Evolutionary conservation across 2,888 invertebrate species (phyloP).

Genomic region (Miltochrista miniata): DNA sequence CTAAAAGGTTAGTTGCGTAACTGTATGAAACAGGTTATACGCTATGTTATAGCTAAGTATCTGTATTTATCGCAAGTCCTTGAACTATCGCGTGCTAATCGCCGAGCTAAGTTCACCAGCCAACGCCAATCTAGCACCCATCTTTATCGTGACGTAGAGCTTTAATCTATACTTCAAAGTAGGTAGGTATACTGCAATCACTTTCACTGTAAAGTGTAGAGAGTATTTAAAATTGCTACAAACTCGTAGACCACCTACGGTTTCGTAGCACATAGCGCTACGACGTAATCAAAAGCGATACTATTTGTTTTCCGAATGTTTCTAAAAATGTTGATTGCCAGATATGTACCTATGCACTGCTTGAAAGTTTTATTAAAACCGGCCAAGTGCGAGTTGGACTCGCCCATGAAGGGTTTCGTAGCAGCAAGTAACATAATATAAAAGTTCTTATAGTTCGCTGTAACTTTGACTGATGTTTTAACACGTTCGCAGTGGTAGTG

Average conservation of each 20-base stretch:
- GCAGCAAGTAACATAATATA: no score
- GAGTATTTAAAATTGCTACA: background rate
- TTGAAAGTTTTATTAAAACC: no score
- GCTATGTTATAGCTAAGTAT: conserved; percentile 22
- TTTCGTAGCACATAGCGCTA: background rate
- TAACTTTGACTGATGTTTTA: no score
- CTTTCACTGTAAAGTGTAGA: conserved; percentile 30
- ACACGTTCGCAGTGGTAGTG: no score
- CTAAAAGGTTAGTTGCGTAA: conserved; percentile 40
- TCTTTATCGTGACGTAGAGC: conserved; percentile 36
- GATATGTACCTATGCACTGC: no score
- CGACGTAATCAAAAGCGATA: background rate
- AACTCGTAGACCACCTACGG: conserved; percentile 3
- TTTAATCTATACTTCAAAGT: conserved; percentile 12
- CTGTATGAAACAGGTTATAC: conserved; percentile 37
- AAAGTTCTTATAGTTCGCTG: no score
- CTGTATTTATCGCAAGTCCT: conserved; percentile 50
- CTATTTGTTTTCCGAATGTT: no score
- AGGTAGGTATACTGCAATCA: conserved; percentile 22
- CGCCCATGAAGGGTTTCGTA: no score
- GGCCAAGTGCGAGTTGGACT: no score
- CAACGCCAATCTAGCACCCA: conserved; percentile 35
- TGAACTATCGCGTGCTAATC: conserved; percentile 74
- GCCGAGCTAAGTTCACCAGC: conserved; percentile 39
- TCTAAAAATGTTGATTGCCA: no score